phyloP scores from a whole-genome alignment of 2,888 invertebrate genomes.

The Hemithea aestivaria region DNA sequence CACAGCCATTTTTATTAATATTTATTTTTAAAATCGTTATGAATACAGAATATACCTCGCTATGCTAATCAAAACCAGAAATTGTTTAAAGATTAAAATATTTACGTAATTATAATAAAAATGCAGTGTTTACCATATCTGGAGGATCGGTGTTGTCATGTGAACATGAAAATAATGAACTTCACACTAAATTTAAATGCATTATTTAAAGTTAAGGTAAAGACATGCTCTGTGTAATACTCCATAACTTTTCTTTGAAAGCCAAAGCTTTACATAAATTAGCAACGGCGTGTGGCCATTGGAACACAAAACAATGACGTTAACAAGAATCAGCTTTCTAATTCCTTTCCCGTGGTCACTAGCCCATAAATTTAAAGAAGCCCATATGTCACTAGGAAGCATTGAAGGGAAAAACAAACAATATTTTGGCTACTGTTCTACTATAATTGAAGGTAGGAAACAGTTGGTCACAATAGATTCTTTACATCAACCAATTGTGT shows the following conservation, averaged over 20 bases:
- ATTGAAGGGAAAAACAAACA: slow-evolving; percentile 70
- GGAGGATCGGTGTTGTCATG: too few species aligned
- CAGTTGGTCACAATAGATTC: slow-evolving; percentile 62
- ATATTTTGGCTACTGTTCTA: slow-evolving; percentile 71
- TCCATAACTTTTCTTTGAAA: slow-evolving; percentile 15
- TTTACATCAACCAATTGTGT: slow-evolving; percentile 63
- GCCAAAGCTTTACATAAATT: slow-evolving; percentile 40
- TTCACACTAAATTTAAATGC: background rate
- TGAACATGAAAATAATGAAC: slow-evolving; percentile 8
- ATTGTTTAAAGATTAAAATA: too few species aligned
- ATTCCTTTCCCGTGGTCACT: slow-evolving; percentile 59
- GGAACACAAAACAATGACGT: slow-evolving; percentile 23
- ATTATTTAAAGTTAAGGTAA: slow-evolving; percentile 1
- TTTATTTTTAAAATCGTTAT: too few species aligned
- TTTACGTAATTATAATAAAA: too few species aligned
- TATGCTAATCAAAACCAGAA: too few species aligned
- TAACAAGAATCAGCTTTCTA: slow-evolving; percentile 29
- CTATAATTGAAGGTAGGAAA: slow-evolving; percentile 54
- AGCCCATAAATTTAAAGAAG: slow-evolving; percentile 64
- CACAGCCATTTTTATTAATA: too few species aligned
- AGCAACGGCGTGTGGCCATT: slow-evolving; percentile 52
- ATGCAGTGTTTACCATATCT: too few species aligned
- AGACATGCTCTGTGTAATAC: slow-evolving; percentile 21
- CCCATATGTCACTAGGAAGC: slow-evolving; percentile 70
- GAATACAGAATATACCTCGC: too few species aligned